These are phyloP conservation scores for Eubucco bourcierii DNA, from an alignment of 2,113 vertebrate genomes.

Conservation along the genomic window DNA sequence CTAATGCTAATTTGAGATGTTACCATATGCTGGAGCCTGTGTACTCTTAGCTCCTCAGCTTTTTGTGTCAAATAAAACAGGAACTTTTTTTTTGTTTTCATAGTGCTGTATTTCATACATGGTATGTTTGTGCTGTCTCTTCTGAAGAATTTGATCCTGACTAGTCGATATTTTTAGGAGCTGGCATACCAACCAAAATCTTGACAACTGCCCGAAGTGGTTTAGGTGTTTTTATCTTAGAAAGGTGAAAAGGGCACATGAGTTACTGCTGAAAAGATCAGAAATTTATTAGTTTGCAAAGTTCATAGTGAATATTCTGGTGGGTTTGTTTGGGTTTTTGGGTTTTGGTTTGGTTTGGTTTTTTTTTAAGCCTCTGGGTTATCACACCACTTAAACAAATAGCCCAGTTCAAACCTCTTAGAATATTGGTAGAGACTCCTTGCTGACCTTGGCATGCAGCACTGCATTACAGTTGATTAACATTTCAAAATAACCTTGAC, in stretches of 20 bases:
- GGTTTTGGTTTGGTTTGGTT: no score
- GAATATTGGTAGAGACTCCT: background rate
- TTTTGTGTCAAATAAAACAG: conserved; percentile 23
- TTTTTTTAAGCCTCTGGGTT: background rate
- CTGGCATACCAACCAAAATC: background rate
- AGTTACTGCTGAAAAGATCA: background rate
- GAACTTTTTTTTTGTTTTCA: background rate
- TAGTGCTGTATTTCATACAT: background rate
- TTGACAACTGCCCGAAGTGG: background rate
- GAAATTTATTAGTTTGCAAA: background rate
- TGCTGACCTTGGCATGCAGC: background rate
- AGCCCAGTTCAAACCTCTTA: background rate
- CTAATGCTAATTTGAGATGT: background rate
- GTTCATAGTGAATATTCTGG: background rate
- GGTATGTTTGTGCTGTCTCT: background rate
- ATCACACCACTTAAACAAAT: background rate
- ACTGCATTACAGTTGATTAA: background rate
- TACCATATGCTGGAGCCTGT: background rate
- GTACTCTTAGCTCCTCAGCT: background rate
- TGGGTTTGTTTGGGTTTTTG: background rate
- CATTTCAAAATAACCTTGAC: background rate
- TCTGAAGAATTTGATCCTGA: background rate
- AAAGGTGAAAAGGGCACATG: background rate
- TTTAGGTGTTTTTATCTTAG: background rate
- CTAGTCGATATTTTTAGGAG: conserved; percentile 1